Evolutionary conservation across 2,113 vertebrate species (phyloP).

Genomic region (Caranx melampygus): DNA sequence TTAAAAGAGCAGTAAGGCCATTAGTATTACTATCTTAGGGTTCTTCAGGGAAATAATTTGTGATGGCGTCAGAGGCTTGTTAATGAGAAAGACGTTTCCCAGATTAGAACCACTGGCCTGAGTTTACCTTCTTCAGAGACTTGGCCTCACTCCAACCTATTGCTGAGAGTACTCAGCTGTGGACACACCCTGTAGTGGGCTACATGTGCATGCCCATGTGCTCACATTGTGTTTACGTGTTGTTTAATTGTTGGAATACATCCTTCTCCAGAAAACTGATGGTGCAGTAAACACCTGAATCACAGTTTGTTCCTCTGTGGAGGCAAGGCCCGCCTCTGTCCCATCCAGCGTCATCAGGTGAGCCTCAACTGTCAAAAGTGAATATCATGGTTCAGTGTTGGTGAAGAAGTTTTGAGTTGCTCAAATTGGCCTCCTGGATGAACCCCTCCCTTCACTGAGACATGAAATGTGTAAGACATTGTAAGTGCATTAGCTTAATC

Average conservation of each 20-base stretch:
- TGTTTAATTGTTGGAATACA: background rate
- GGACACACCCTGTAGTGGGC: background rate
- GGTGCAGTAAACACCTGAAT: background rate
- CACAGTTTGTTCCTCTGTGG: background rate
- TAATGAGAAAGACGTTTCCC: constrained; percentile 16
- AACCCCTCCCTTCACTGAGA: constrained; percentile 51
- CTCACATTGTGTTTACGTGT: background rate
- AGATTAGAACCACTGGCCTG: constrained; percentile 39
- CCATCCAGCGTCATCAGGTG: background rate
- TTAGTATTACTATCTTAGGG: background rate
- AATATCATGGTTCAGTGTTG: constrained; percentile 22
- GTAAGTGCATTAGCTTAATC: constrained; percentile 89
- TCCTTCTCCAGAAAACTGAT: background rate
- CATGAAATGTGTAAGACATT: constrained; percentile 69
- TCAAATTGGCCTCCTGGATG: constrained; percentile 63
- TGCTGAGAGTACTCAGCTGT: constrained; percentile 3
- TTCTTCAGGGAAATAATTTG: constrained; percentile 5
- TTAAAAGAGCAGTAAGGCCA: constrained; percentile 1
- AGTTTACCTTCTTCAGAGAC: constrained; percentile 12
- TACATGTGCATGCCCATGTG: constrained; percentile 7
- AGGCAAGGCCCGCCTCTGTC: background rate
- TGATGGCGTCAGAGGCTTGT: background rate
- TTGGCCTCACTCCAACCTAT: constrained; percentile 6
- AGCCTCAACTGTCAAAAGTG: constrained; percentile 9
- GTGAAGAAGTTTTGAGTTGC: constrained; percentile 39